phyloP scores from a whole-genome alignment of 2,797 vertebrate genomes.

The Sebastes trivittatus region DNA sequence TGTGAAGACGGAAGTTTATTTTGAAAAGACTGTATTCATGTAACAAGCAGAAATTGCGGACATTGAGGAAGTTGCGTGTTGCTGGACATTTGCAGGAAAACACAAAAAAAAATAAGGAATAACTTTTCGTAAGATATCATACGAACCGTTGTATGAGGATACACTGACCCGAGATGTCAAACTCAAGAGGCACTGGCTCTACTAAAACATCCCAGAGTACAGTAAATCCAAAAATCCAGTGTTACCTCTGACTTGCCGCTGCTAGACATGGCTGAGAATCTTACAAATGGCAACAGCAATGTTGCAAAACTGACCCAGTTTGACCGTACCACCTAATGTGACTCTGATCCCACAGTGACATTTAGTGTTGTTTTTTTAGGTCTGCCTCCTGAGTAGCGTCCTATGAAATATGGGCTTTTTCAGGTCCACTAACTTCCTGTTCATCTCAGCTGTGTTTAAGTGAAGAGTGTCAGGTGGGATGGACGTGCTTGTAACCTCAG shows the following conservation, averaged over 20 bases:
- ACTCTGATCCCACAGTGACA: background rate
- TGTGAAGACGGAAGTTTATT: rapidly evolving
- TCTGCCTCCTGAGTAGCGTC: background rate
- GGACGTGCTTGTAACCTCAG: slow-evolving; percentile 3
- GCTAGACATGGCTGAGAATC: background rate
- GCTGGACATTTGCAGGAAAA: too few relatives aligned
- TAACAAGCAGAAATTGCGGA: too few relatives aligned
- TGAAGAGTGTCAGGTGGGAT: background rate
- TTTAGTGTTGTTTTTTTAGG: background rate
- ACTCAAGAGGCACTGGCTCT: background rate
- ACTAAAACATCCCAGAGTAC: background rate
- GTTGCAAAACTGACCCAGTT: slow-evolving; percentile 10
- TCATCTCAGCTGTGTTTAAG: slow-evolving; percentile 11
- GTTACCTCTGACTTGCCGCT: background rate
- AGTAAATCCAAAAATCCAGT: background rate
- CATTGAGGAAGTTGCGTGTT: too few relatives aligned
- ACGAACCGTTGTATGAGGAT: too few relatives aligned
- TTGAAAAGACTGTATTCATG: rapidly evolving
- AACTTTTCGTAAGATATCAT: too few relatives aligned
- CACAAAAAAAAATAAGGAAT: too few relatives aligned
- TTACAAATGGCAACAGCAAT: background rate
- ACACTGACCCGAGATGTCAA: background rate
- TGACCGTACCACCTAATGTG: background rate
- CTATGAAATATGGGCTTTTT: background rate
- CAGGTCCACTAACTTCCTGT: slow-evolving; percentile 1